Conservation (phyloP, 2,113 vertebrate species). For the Planiliza haematocheilus region DNA sequence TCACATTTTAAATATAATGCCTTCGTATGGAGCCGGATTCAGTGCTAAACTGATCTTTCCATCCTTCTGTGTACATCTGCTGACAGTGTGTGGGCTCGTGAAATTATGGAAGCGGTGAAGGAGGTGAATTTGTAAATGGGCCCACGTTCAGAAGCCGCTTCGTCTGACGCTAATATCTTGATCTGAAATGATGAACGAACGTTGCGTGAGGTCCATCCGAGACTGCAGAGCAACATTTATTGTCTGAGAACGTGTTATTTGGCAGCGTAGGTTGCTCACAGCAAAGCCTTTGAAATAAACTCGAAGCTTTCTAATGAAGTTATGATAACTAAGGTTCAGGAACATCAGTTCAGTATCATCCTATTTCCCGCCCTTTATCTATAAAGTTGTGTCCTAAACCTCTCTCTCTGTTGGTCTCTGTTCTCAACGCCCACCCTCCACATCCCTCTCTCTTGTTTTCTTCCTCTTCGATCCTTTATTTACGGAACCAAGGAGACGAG, state of each 20-base stretch:
- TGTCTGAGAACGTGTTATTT: neutral
- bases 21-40: conserved; percentile 46
- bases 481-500: too few species aligned
- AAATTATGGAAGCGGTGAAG: neutral
- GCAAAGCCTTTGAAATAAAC: neutral
- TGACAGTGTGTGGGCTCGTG: conserved; percentile 25
- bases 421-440: too few species aligned
- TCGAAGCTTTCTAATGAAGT: neutral
- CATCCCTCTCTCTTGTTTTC: too few species aligned
- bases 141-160: too few species aligned
- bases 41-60: conserved; percentile 51
- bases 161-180: neutral
- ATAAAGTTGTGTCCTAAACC: too few species aligned
- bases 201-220: too few species aligned
- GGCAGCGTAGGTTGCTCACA: neutral
- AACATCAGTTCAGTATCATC: too few species aligned
- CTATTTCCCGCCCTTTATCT: too few species aligned
- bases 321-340: too few species aligned
- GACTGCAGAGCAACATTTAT: too few species aligned
- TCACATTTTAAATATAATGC: conserved; percentile 59
- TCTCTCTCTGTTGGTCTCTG: too few species aligned
- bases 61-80: conserved; percentile 9
- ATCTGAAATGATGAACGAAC: neutral
- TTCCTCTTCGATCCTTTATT: too few species aligned
- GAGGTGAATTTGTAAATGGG: neutral